These are phyloP conservation scores for Xiphorhynchus elegans DNA, from an alignment of 2,113 vertebrate species.

Conservation along the genomic window DNA sequence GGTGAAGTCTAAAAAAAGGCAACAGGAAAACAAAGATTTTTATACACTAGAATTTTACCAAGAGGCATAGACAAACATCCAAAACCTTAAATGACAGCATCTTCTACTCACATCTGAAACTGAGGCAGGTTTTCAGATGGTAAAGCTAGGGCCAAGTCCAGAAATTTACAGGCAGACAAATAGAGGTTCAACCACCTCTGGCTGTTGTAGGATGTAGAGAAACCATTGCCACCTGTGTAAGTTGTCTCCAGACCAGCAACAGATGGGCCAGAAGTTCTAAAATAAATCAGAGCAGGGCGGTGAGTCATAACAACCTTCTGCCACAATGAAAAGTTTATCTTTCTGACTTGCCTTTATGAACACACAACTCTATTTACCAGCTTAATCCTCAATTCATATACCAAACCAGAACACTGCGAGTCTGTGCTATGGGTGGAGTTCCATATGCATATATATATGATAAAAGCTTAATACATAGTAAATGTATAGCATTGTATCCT, in stretches of 20 bases:
- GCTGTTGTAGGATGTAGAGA: conserved; percentile 98
- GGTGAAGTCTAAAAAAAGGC: not conserved
- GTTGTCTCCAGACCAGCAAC: conserved; percentile 95
- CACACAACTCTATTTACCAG: not conserved
- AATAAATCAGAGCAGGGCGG: not conserved
- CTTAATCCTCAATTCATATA: not conserved
- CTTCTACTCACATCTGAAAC: conserved; percentile 95
- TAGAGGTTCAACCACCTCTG: conserved; percentile 99
- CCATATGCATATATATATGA: not conserved
- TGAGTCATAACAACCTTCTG: not conserved
- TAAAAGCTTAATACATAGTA: not conserved
- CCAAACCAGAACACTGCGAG: not conserved
- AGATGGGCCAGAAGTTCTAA: conserved; percentile 91
- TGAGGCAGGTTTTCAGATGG: conserved; percentile 97
- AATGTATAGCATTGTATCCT: not conserved
- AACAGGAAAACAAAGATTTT: not conserved
- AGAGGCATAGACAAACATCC: not conserved
- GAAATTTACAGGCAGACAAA: conserved; percentile 96
- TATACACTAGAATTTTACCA: not conserved
- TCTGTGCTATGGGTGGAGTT: not conserved
- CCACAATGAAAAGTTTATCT: not conserved
- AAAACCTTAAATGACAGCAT: not conserved
- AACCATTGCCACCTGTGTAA: conserved; percentile 96
- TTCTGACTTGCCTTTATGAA: not conserved
- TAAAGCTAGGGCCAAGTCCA: conserved; percentile 94